Conservation (phyloP, 2,113 vertebrate species). For the Cochlearius cochlearius region DNA sequence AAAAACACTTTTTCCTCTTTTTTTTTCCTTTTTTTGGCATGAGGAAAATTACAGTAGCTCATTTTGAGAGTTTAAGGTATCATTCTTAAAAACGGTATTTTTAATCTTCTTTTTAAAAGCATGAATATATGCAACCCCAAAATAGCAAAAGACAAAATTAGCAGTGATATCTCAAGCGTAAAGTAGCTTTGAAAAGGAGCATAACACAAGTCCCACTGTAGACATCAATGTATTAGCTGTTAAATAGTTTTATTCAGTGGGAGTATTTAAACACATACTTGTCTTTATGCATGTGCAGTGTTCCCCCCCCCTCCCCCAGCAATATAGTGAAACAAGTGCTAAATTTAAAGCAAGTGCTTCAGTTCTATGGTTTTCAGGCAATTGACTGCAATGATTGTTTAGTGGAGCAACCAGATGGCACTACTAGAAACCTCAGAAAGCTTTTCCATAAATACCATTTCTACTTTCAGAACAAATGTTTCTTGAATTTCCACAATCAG, state of each 20-base stretch:
- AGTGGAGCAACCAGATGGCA: not conserved
- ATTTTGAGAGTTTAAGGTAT: not conserved
- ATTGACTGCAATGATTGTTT: not conserved
- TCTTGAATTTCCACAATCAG: not conserved
- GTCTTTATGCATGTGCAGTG: not conserved
- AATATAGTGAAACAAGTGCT: not conserved
- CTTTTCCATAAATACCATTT: not conserved
- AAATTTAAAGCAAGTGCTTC: not conserved
- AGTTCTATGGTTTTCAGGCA: not conserved
- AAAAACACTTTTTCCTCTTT: not conserved
- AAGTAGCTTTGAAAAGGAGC: not conserved
- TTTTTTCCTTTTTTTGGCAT: not conserved
- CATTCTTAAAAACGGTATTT: not conserved
- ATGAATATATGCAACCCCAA: not conserved
- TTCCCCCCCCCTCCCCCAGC: not conserved
- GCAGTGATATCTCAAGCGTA: not conserved
- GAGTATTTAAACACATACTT: not conserved
- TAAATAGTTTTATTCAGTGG: not conserved
- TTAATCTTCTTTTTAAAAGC: not conserved
- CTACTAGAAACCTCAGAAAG: not conserved
- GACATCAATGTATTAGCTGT: not conserved
- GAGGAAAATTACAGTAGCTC: not conserved
- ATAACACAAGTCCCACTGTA: not conserved
- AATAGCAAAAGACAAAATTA: conserved; percentile 10
- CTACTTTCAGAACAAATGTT: not conserved